A percentile compares a stretch with the other conserved stretches of the same genome.
Evolutionary conservation across 2,888 invertebrate species (phyloP).

Genomic region (Thereva unica): DNA sequence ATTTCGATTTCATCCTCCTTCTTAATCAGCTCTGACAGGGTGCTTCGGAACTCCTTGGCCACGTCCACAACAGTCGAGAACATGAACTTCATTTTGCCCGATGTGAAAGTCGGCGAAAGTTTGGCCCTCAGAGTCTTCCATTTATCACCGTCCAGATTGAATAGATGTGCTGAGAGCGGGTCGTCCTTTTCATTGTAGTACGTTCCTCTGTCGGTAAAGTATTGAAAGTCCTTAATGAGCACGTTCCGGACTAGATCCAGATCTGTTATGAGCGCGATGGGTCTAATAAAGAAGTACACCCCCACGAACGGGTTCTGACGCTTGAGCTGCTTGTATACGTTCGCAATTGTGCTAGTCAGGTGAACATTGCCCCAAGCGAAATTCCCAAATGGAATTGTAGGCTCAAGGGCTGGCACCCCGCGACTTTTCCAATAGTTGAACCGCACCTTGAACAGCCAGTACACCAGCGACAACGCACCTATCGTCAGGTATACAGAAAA

Average conservation of each 20-base stretch:
- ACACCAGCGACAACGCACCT: neutral
- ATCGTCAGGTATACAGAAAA: neutral
- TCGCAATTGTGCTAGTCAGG: conserved; percentile 44
- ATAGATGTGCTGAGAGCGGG: conserved; percentile 52
- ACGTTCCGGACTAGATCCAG: conserved; percentile 52
- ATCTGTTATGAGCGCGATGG: conserved; percentile 47
- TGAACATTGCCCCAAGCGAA: conserved; percentile 44
- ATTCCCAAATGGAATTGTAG: conserved; percentile 46
- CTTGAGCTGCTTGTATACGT: conserved; percentile 49
- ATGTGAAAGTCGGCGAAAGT: conserved; percentile 60
- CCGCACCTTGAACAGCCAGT: neutral
- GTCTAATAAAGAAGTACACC: conserved; percentile 47
- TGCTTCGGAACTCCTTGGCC: conserved; percentile 44
- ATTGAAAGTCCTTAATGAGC: conserved; percentile 55
- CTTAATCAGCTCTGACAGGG: conserved; percentile 23
- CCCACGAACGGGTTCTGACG: conserved; percentile 46
- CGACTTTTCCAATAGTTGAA: neutral
- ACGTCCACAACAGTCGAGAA: conserved; percentile 53
- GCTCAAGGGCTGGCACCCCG: conserved; percentile 42
- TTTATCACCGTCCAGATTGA: conserved; percentile 51
- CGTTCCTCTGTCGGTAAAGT: conserved; percentile 53
- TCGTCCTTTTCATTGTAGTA: conserved; percentile 45
- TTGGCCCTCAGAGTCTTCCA: conserved; percentile 59
- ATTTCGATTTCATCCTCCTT: conserved; percentile 51
- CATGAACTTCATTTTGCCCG: conserved; percentile 61